Conservation (phyloP, 2,888 invertebrate species). For the Halocaridina rubra region DNA sequence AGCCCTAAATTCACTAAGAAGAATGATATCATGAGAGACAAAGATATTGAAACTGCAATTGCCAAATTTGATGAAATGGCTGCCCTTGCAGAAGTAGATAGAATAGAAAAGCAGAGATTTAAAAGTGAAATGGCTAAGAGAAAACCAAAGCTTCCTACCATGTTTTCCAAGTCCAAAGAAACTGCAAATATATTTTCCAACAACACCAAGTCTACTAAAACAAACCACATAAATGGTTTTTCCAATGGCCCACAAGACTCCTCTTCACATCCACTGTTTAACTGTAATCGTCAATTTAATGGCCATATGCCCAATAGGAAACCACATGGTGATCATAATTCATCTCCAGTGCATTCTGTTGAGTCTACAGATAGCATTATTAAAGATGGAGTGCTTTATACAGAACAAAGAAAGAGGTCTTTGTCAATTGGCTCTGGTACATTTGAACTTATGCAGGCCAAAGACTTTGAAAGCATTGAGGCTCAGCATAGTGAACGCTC, state of each 20-base stretch:
- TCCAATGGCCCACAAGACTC: background rate
- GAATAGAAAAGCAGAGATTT: slow-evolving; percentile 30
- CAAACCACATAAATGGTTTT: background rate
- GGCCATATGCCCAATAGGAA: background rate
- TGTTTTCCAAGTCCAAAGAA: background rate
- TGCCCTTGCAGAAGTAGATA: slow-evolving; percentile 61
- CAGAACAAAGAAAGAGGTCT: slow-evolving; percentile 46
- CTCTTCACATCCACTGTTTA: background rate
- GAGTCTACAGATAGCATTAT: slow-evolving; percentile 28
- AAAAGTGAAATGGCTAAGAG: slow-evolving; percentile 19
- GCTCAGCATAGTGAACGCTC: slow-evolving; percentile 56
- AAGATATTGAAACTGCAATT: slow-evolving; percentile 57
- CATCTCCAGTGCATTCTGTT: background rate
- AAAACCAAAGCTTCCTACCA: background rate
- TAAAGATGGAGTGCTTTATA: slow-evolving; percentile 40
- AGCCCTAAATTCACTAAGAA: background rate
- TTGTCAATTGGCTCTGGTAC: slow-evolving; percentile 57
- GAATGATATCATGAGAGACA: slow-evolving; percentile 26
- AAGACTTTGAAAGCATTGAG: slow-evolving; percentile 59
- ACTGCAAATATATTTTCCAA: too few relatives aligned
- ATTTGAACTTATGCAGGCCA: slow-evolving; percentile 58
- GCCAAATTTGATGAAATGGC: slow-evolving; percentile 63
- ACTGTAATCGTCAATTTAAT: background rate
- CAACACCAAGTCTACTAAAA: too few relatives aligned
- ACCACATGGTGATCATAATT: background rate